Evolutionary conservation across 1,140 invertebrate species (phyloP).

Genomic region (Zaprionus nigranus): DNA sequence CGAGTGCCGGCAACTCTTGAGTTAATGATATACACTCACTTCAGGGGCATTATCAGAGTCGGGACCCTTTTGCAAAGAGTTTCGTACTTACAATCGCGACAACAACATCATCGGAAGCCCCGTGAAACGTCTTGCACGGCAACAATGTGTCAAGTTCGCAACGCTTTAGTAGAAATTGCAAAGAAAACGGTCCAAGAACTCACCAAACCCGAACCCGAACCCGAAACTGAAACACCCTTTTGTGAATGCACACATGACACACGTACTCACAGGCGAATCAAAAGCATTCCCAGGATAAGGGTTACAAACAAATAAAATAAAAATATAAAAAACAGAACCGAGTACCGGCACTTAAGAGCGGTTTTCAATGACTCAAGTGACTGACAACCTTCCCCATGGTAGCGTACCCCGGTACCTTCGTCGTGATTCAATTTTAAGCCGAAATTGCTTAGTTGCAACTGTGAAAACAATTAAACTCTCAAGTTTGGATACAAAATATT

Average conservation of each 20-base stretch:
- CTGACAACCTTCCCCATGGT: conserved; percentile 57
- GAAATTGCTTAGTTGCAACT: conserved; percentile 59
- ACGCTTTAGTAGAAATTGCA: conserved; percentile 52
- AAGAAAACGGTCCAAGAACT: conserved; percentile 51
- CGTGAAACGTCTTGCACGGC: conserved; percentile 38
- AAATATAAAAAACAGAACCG: conserved; percentile 35
- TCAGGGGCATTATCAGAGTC: conserved; percentile 58
- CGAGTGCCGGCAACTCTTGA: conserved; percentile 70
- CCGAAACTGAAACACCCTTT: conserved; percentile 54
- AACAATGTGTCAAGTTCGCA: conserved; percentile 77
- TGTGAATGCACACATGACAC: conserved; percentile 49
- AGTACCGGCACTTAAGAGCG: conserved; percentile 64
- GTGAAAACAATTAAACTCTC: conserved; percentile 79
- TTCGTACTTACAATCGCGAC: conserved; percentile 15
- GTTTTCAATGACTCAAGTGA: conserved; percentile 66
- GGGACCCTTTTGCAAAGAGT: conserved; percentile 56
- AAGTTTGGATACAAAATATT: conserved; percentile 67
- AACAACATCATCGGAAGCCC: conserved; percentile 30
- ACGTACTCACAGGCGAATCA: conserved; percentile 28
- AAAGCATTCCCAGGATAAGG: conserved; percentile 62
- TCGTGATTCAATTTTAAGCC: conserved; percentile 23
- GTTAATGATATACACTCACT: conserved; percentile 82
- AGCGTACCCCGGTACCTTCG: neutral
- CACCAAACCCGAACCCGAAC: conserved; percentile 51
- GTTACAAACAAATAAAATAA: conserved; percentile 36